A percentile compares a stretch with the other conserved stretches of the same genome.
phyloP scores from a whole-genome alignment of 2,797 vertebrate species.

The Tympanoctomys barrerae region DNA sequence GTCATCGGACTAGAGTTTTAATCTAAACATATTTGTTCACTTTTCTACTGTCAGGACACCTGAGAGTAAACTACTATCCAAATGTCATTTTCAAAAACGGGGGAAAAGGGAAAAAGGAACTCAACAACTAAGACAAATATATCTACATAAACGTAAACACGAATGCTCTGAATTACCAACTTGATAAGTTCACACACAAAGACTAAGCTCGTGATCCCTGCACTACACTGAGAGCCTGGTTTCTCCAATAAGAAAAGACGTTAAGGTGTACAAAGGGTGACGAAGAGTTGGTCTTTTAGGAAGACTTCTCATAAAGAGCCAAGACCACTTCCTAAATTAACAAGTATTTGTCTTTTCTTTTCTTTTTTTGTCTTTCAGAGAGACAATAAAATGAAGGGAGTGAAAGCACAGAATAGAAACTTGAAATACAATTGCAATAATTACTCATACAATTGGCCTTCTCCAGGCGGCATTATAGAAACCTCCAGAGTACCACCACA shows the following conservation, averaged over 20 bases:
- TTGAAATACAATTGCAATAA: constrained; percentile 69
- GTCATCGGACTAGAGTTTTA: constrained; percentile 36
- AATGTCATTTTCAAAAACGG: constrained; percentile 19
- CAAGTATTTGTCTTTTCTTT: not conserved
- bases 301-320: constrained; percentile 33
- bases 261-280: constrained; percentile 27
- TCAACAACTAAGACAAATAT: not conserved
- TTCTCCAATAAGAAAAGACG: constrained; percentile 30
- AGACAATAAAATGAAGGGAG: constrained; percentile 53
- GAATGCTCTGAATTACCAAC: constrained; percentile 12
- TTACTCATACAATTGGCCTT: constrained; percentile 55
- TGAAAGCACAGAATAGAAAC: constrained; percentile 75
- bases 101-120: not conserved
- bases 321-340: constrained; percentile 61
- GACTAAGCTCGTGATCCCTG: not conserved
- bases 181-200: not conserved
- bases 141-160: not conserved
- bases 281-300: not conserved
- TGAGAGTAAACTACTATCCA: constrained; percentile 29
- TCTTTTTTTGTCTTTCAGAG: not conserved
- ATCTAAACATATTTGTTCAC: constrained; percentile 35
- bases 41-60: constrained; percentile 27
- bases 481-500: constrained; percentile 54
- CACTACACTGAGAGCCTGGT: not conserved
- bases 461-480: constrained; percentile 43